phyloP scores from a whole-genome alignment of 2,113 vertebrate species.

The Cyrtonyx montezumae region DNA sequence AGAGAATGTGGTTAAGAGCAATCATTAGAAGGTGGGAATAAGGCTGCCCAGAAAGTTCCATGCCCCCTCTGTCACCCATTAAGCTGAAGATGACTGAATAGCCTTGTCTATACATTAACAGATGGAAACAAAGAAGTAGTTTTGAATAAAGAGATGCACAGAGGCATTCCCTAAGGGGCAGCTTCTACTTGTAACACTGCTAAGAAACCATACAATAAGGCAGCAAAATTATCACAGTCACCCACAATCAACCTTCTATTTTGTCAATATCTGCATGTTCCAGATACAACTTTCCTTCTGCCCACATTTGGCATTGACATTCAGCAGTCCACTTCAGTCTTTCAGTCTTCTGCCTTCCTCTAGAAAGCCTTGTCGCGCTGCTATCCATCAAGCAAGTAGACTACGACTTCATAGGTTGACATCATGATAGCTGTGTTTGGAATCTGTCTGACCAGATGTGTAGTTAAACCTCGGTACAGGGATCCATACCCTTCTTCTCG shows the following conservation, averaged over 20 bases:
- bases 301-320: slow-evolving; percentile 51
- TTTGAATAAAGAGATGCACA: slow-evolving; percentile 52
- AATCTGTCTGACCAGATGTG: slow-evolving; percentile 96
- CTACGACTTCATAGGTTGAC: slow-evolving; percentile 97
- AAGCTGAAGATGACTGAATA: slow-evolving; percentile 30
- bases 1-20: slow-evolving; percentile 39
- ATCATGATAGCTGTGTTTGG: slow-evolving; percentile 99
- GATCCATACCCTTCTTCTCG: slow-evolving; percentile 94
- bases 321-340: slow-evolving; percentile 78
- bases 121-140: slow-evolving; percentile 58
- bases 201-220: slow-evolving; percentile 66
- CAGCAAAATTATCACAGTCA: slow-evolving; percentile 52
- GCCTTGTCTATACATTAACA: neutral
- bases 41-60: neutral
- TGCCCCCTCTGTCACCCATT: neutral
- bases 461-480: slow-evolving; percentile 95
- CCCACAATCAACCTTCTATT: slow-evolving; percentile 57
- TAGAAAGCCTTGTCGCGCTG: neutral
- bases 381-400: slow-evolving; percentile 94
- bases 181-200: slow-evolving; percentile 38
- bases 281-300: slow-evolving; percentile 44
- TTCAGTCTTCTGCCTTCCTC: slow-evolving; percentile 79
- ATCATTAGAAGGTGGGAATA: slow-evolving; percentile 12
- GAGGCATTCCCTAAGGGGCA: slow-evolving; percentile 62
- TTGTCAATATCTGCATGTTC: slow-evolving; percentile 62